Base-by-base conservation (phyloP, 2,888 invertebrate genomes). In the Stenurella melanura region DNA sequence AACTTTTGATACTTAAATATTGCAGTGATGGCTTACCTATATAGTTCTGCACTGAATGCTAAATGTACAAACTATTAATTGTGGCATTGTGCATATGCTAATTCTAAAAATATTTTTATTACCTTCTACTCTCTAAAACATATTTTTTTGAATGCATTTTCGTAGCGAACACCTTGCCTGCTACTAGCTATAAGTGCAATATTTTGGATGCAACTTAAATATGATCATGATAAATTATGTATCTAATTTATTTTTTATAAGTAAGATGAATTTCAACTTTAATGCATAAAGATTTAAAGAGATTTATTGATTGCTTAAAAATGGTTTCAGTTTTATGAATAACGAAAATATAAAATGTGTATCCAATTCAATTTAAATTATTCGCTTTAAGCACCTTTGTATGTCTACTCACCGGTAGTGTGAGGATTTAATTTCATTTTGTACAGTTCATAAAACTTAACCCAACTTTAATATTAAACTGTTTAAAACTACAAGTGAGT, bases 401-500 rank as follows among this genome's bases (percentile, higher is more conserved):
- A 12, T 1, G 7, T 42, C 3, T 42, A 1, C 42, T 42, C 0
- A 12, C 12, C 12, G 42, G 4, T 42, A 34, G 12, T 38, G 38
- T 7, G 2, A 9, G 12, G 42, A 9, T 12, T 42, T 60, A 10
- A 57, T 17, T 19, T 34, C 1, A 1, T 30, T 38, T 7, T 42
- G 5, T 19, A 15, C 15, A 42, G 50, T 67, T 57, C 74, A 58
- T 73, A 74, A 58, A 74, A 66, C 26, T 58, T 18, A 67, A 74
- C 56, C 50, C 56, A 68, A 30, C 30, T 50, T 67, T 68, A 67
- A 56, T 74, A 66, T 71, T 71, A 74, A 74, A 66, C 56, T 75
- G 60, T 70, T 70, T 75, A 64, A 70, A 68, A 75, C 75, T 75
- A 75, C 75, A 64, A 74, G 61, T 74, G 66, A 63, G 61, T 73